Conservation (phyloP, 2,113 vertebrate species). For the Propithecus coquereli region DNA sequence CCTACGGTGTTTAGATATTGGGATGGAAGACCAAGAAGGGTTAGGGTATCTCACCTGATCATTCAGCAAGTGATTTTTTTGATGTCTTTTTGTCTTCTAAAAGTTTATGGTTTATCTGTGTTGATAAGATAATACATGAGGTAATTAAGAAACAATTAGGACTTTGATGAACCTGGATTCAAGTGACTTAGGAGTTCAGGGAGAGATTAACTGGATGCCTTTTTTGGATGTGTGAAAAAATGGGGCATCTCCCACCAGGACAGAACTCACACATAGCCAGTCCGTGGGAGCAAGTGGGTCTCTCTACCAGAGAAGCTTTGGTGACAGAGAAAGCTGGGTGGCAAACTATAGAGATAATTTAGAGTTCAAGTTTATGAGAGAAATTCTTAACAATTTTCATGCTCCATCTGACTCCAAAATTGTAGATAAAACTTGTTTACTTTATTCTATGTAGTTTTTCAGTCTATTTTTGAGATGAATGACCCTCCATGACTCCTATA, state of each 20-base stretch:
- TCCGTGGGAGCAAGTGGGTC: too few relatives aligned
- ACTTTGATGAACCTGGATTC: background rate
- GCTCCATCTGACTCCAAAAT: background rate
- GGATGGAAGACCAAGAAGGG: background rate
- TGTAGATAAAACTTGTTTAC: background rate
- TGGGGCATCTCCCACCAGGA: fast-evolving
- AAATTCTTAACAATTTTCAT: background rate
- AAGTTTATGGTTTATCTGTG: background rate
- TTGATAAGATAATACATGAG: background rate
- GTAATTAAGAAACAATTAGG: background rate
- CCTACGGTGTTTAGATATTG: background rate
- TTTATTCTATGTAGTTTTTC: background rate
- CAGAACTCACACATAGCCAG: background rate
- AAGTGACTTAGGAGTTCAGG: background rate
- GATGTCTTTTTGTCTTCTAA: background rate
- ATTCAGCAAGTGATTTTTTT: background rate
- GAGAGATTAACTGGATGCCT: background rate
- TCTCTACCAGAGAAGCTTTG: background rate
- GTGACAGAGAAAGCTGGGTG: background rate
- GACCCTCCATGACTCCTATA: background rate
- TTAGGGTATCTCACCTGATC: background rate
- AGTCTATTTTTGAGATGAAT: conserved; percentile 32
- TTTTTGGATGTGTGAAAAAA: background rate
- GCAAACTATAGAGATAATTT: background rate
- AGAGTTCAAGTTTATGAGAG: background rate